Evolutionary conservation across 1,140 invertebrate genomes (phyloP).

Genomic region (Leguminivora glycinivorella): DNA sequence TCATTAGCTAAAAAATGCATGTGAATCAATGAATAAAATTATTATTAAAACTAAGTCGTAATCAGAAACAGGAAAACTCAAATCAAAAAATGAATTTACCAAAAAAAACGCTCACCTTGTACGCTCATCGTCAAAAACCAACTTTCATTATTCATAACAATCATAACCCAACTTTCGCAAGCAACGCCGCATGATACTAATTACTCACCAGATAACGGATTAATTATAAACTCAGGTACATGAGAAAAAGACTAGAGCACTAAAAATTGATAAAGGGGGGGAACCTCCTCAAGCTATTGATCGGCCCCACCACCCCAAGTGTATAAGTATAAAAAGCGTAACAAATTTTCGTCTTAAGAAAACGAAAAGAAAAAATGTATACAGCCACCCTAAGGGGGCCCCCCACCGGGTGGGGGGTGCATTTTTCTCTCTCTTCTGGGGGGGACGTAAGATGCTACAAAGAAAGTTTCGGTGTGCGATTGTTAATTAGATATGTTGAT

Average conservation of each 20-base stretch:
- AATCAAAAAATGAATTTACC: too few relatives aligned
- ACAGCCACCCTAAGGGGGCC: slow-evolving; percentile 62
- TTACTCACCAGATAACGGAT: slow-evolving; percentile 29
- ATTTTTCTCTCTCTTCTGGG: slow-evolving; percentile 63
- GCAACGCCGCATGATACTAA: slow-evolving; percentile 11
- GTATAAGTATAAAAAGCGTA: slow-evolving; percentile 78
- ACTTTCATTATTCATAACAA: too few relatives aligned
- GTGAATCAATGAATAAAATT: too few relatives aligned
- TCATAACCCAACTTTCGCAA: neutral
- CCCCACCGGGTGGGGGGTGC: slow-evolving; percentile 45
- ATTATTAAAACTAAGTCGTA: too few relatives aligned
- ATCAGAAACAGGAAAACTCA: too few relatives aligned
- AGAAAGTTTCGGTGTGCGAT: slow-evolving; percentile 67
- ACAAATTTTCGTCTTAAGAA: slow-evolving; percentile 79
- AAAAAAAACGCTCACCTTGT: too few relatives aligned
- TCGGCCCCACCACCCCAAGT: slow-evolving; percentile 57
- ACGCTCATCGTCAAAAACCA: too few relatives aligned
- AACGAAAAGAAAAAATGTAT: slow-evolving; percentile 79
- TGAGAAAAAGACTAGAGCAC: slow-evolving; percentile 62
- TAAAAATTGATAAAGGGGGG: slow-evolving; percentile 75
- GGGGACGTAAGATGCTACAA: slow-evolving; percentile 71
- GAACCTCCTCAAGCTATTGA: slow-evolving; percentile 54
- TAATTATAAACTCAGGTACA: slow-evolving; percentile 66
- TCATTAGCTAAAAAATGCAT: too few relatives aligned
- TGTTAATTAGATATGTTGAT: slow-evolving; percentile 73